phyloP scores from a whole-genome alignment of 2,113 vertebrate genomes.

The Tenebrosternarchus preto region DNA sequence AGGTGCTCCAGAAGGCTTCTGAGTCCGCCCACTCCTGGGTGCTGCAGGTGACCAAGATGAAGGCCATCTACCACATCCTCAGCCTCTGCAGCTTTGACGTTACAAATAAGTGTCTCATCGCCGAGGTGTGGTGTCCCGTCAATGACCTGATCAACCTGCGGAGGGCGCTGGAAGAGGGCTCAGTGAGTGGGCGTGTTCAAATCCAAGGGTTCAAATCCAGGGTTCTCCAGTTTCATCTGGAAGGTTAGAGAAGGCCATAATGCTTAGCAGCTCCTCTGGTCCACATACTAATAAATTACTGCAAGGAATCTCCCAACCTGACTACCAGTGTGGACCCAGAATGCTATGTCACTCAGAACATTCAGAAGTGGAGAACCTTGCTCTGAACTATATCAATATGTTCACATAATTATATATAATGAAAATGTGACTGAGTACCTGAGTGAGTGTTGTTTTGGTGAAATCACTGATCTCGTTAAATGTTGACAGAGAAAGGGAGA shows the following conservation, averaged over 20 bases:
- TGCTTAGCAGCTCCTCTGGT: too few relatives aligned
- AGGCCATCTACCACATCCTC: constrained; percentile 95
- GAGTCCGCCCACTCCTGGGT: constrained; percentile 87
- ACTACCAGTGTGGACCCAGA: too few relatives aligned
- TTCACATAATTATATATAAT: too few relatives aligned
- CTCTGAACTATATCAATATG: too few relatives aligned
- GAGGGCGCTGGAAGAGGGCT: constrained; percentile 87
- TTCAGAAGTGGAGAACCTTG: too few relatives aligned
- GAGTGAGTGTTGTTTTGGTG: not conserved
- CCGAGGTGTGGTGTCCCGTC: constrained; percentile 96
- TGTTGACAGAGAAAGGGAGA: constrained; percentile 85
- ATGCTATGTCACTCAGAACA: too few relatives aligned
- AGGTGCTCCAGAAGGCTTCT: constrained; percentile 89
- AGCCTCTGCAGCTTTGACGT: constrained; percentile 98
- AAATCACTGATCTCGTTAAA: constrained; percentile 24
- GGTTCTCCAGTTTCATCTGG: not conserved
- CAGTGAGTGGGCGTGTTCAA: constrained; percentile 77
- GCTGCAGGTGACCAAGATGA: constrained; percentile 96
- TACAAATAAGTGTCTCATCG: constrained; percentile 97
- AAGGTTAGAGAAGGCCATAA: not conserved
- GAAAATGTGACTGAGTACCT: too few relatives aligned
- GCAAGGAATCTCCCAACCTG: too few relatives aligned
- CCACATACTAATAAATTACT: too few relatives aligned
- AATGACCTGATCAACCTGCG: constrained; percentile 83
- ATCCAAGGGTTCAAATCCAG: too few relatives aligned